Percentiles rank a stretch among this genome's conserved stretches.
Evolutionary conservation across 2,888 invertebrate genomes (phyloP).

Genomic region (Drosophila maculinotata): DNA sequence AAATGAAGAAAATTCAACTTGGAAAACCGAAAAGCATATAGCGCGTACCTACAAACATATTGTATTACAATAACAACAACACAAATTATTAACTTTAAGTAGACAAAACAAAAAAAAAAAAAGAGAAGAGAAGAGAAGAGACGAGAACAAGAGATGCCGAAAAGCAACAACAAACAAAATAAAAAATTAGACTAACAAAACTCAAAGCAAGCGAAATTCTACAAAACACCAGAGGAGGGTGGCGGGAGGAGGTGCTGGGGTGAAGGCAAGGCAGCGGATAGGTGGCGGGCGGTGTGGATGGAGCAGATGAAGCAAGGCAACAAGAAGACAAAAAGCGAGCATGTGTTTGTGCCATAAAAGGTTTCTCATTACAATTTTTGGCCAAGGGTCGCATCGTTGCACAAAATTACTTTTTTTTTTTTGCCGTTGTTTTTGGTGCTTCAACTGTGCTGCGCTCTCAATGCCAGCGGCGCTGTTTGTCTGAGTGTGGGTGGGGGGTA

Average conservation of each 20-base stretch:
- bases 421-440: conserved; percentile 18
- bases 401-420: conserved; percentile 71
- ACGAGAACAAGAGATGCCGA: conserved; percentile 34
- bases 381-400: conserved; percentile 79
- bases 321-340: conserved; percentile 65
- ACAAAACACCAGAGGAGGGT: conserved; percentile 11
- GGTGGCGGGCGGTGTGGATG: too few relatives aligned
- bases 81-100: conserved; percentile 76
- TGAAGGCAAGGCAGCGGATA: not conserved
- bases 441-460: conserved; percentile 49
- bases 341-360: conserved; percentile 77
- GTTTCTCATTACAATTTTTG: conserved; percentile 78
- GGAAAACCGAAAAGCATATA: conserved; percentile 51
- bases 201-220: conserved; percentile 51
- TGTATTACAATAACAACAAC: conserved; percentile 69
- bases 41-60: conserved; percentile 72
- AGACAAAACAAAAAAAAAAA: conserved; percentile 50
- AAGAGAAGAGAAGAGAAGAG: too few relatives aligned
- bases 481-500: conserved; percentile 1
- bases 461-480: conserved; percentile 47
- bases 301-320: conserved; percentile 24
- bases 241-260: not conserved
- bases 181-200: conserved; percentile 75
- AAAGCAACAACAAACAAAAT: conserved; percentile 61
- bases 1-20: conserved; percentile 27